These are phyloP conservation scores for Nerophis lumbriciformis DNA, from an alignment of 2,113 vertebrate species.

Conservation along the genomic window DNA sequence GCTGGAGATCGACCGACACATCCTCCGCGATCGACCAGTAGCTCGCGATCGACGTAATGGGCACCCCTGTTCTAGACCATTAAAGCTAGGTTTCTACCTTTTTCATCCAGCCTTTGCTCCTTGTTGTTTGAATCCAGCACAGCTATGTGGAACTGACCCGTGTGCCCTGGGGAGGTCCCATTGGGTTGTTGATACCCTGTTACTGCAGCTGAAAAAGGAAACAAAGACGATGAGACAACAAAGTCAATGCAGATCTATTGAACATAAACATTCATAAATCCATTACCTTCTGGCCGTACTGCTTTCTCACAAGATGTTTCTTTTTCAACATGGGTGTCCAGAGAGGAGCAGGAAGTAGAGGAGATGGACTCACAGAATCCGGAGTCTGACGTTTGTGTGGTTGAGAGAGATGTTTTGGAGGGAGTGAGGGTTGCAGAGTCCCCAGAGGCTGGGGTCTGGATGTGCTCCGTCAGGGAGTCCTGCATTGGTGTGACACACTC, in stretches of 20 bases:
- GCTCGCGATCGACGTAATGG: no score
- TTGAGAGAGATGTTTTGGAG: conserved; percentile 59
- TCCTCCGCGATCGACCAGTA: no score
- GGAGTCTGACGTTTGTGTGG: conserved; percentile 75
- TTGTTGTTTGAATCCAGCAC: conserved; percentile 80
- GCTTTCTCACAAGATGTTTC: conserved; percentile 84
- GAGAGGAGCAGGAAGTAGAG: conserved; percentile 63
- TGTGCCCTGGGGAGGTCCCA: conserved; percentile 71
- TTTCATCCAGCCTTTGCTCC: conserved; percentile 90
- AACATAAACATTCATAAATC: neutral
- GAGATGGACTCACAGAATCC: conserved; percentile 76
- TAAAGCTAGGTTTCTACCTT: conserved; percentile 69
- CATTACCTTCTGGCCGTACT: conserved; percentile 86
- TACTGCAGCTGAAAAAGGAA: conserved; percentile 76
- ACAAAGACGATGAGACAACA: neutral
- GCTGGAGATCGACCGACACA: no score
- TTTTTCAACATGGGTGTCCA: conserved; percentile 75
- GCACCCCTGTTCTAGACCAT: no score
- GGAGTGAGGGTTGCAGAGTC: conserved; percentile 60
- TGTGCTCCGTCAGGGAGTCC: conserved; percentile 27
- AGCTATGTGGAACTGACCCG: conserved; percentile 87
- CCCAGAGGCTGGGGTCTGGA: conserved; percentile 49
- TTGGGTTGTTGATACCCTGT: conserved; percentile 90
- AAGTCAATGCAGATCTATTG: neutral
- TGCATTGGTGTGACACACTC: conserved; percentile 28